Base-by-base conservation (phyloP, 2,113 vertebrate species). In the Castor canadensis region DNA sequence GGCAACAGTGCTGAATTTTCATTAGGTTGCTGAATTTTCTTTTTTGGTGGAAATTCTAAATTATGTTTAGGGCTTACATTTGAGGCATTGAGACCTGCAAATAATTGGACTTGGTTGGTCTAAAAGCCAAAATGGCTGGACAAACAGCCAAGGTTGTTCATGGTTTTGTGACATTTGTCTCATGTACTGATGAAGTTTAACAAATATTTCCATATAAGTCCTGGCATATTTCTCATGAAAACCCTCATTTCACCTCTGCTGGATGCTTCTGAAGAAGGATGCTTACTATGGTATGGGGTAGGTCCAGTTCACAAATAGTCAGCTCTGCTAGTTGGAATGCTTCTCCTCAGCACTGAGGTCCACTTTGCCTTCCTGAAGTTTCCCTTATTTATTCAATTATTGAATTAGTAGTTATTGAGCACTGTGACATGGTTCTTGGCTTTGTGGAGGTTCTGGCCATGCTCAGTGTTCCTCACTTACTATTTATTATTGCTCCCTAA, bases 121-220 rank as follows among this genome's bases (percentile, higher is more conserved):
- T 96, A 76, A 94, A 84, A 80, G 79, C 32, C 69, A 87, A 86
- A 73, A 69, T 35, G 88, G 38, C 73, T 92, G 85, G 75, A 91
- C 54, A 87, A 91, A 81, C 85, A 93, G 32, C 47, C n/a, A 72
- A 32, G 8, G 12, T 28, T 5, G 38, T 73, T 94, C 62, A 58
- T 17, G 62, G 45, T 40, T 28, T 60, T 76, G 79, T 88, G 85
- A 75, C 56, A 58, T 47, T 54, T 26, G 15, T 73, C 56, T 71
- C 45, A 73, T 15, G 20, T 45, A 24, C 72, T 54, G 73, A 79
- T 47, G 62, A 76, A 73, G 54, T 8, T 35, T 47, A 79, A 30
- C 56, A 89, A 81, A 28, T 79, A 85, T 69, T 81, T 87, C 43
- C 67, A 22, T 40, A 22, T 9, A 26, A 47, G 77, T 26, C 6